Conservation (phyloP, 2,797 vertebrate genomes). For the Monodelphis domestica region DNA sequence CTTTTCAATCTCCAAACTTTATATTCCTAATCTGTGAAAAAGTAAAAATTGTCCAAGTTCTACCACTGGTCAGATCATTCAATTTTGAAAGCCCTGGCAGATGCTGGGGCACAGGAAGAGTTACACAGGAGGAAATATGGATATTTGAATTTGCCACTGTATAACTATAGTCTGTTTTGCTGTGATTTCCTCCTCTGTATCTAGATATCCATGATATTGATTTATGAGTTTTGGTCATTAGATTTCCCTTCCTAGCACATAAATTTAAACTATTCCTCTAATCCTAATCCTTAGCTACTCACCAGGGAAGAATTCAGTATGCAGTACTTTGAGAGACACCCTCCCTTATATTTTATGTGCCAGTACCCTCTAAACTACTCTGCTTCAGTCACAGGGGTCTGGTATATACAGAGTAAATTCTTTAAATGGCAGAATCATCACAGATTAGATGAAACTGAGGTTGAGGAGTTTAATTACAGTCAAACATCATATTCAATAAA, state of each 20-base stretch:
- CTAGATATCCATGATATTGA: neutral
- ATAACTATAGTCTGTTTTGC: neutral
- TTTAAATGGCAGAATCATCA: neutral
- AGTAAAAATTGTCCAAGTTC: neutral
- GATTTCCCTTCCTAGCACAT: neutral
- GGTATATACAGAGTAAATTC: neutral
- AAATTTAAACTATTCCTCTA: neutral
- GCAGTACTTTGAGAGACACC: neutral
- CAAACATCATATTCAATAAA: neutral
- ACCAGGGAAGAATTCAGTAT: neutral
- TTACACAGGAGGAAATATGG: neutral
- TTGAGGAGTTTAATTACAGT: neutral
- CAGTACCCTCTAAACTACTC: no score
- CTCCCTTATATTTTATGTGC: fast-evolving
- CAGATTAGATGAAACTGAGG: neutral
- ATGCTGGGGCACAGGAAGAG: neutral
- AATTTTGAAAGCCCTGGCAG: neutral
- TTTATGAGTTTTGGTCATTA: no score
- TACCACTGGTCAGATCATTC: neutral
- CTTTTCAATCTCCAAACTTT: neutral
- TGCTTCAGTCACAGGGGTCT: neutral
- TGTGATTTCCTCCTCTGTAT: neutral
- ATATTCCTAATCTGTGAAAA: neutral
- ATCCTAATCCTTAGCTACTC: neutral
- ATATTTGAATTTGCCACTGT: neutral